A percentile compares a stretch with the other conserved stretches of the same genome.
phyloP scores from a whole-genome alignment of 2,797 vertebrate genomes.

The Perodicticus potto region DNA sequence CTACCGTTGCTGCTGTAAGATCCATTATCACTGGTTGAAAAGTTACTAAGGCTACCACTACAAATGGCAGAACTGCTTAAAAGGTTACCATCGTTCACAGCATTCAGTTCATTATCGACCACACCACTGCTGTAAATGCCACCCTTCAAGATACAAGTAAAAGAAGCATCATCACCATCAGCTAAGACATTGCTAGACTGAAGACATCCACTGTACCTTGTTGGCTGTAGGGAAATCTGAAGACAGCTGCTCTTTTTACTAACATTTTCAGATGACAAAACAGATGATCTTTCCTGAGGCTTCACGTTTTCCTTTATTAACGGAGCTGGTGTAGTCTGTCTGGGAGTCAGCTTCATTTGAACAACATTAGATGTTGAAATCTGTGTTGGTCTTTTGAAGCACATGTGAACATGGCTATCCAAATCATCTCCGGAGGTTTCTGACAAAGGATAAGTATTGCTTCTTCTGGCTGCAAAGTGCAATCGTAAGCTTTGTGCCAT shows the following conservation, averaged over 20 bases:
- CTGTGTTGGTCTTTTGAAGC: conserved; percentile 86
- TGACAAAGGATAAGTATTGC: conserved; percentile 94
- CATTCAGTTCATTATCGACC: conserved; percentile 64
- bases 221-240: conserved; percentile 94
- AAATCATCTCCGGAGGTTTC: conserved; percentile 92
- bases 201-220: conserved; percentile 85
- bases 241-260: conserved; percentile 92
- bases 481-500: conserved; percentile 96
- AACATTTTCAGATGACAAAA: conserved; percentile 90
- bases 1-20: conserved; percentile 87
- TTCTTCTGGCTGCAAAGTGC: conserved; percentile 96
- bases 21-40: conserved; percentile 84
- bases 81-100: conserved; percentile 60
- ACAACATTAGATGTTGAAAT: conserved; percentile 89
- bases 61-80: conserved; percentile 68
- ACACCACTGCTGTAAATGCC: not conserved
- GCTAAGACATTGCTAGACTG: conserved; percentile 74
- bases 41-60: conserved; percentile 76
- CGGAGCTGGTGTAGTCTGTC: conserved; percentile 86
- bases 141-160: conserved; percentile 70
- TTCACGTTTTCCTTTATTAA: conserved; percentile 88
- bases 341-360: conserved; percentile 92
- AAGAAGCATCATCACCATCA: conserved; percentile 71
- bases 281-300: conserved; percentile 88
- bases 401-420: conserved; percentile 86